Percentiles rank a stretch among this genome's conserved stretches.
These are phyloP conservation scores for Gymnoscelis rufifasciata DNA, from an alignment of 2,888 invertebrate species.

Conservation along the genomic window DNA sequence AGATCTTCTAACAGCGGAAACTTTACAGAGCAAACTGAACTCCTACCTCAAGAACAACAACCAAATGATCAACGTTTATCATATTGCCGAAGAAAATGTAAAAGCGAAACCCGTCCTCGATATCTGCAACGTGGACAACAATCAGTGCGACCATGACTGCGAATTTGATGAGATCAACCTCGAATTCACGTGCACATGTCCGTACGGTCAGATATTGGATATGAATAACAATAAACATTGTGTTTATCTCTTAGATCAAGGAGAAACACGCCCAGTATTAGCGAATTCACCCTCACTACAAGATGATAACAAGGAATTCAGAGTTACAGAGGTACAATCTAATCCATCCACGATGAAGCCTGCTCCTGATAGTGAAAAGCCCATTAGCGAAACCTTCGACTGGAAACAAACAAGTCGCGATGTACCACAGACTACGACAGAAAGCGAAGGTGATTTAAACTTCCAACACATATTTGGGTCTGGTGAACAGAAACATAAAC, in stretches of 20 bases:
- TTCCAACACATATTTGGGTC: conserved; percentile 57
- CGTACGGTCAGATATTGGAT: conserved; percentile 66
- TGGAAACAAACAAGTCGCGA: conserved; percentile 54
- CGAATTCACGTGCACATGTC: conserved; percentile 83
- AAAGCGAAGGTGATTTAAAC: conserved; percentile 49
- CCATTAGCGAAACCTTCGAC: conserved; percentile 41
- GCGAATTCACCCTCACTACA: conserved; percentile 22
- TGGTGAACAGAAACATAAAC: conserved; percentile 34
- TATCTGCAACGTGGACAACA: conserved; percentile 82
- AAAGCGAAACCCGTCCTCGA: conserved; percentile 75
- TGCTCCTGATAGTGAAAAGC: conserved; percentile 43
- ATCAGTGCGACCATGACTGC: conserved; percentile 83
- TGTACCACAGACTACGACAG: conserved; percentile 46
- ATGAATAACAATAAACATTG: conserved; percentile 66
- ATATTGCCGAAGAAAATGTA: conserved; percentile 68
- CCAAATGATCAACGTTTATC: conserved; percentile 75
- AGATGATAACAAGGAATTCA: conserved; percentile 26
- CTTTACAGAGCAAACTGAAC: conserved; percentile 68
- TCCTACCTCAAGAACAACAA: conserved; percentile 68
- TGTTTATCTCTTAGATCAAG: conserved; percentile 48
- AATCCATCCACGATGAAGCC: conserved; percentile 43
- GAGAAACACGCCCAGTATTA: conserved; percentile 23
- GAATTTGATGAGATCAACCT: conserved; percentile 81
- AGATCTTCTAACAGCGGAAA: conserved; percentile 71
- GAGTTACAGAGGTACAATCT: conserved; percentile 28